These are phyloP conservation scores for Micoletzkya japonica DNA, from an alignment of 2,888 invertebrate genomes.

Conservation along the genomic window DNA sequence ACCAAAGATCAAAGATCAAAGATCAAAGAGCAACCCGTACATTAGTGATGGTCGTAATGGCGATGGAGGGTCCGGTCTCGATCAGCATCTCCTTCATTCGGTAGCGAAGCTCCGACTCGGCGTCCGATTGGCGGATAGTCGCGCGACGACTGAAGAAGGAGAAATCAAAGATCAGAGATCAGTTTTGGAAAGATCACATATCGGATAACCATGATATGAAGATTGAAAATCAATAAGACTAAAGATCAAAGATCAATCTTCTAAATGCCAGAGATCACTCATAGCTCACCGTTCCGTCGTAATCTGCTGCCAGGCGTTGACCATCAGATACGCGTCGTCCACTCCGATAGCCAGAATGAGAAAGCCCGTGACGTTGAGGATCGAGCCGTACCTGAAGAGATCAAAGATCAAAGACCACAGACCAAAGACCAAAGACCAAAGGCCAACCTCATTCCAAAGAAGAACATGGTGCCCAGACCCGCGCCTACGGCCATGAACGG, in stretches of 20 bases:
- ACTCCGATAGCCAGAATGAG: slow-evolving; percentile 60
- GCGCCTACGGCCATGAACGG: slow-evolving; percentile 61
- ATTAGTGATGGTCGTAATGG: slow-evolving; percentile 62
- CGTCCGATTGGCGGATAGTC: neutral
- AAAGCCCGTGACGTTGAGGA: slow-evolving; percentile 61
- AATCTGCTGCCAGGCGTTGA: slow-evolving; percentile 60
- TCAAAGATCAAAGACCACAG: neutral
- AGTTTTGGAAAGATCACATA: neutral
- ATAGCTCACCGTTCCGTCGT: slow-evolving; percentile 37
- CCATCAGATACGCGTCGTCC: slow-evolving; percentile 61
- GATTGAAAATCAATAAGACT: neutral
- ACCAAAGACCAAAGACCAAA: slow-evolving; percentile 14
- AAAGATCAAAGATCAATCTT: slow-evolving; percentile 6
- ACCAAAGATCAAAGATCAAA: neutral
- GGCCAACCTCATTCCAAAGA: slow-evolving; percentile 46
- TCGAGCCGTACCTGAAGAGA: slow-evolving; percentile 57
- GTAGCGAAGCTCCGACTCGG: slow-evolving; percentile 35
- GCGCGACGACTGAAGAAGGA: slow-evolving; percentile 17
- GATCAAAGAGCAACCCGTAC: slow-evolving; percentile 21
- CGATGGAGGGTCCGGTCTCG: slow-evolving; percentile 50
- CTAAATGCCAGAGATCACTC: too few relatives aligned
- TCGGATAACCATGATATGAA: neutral
- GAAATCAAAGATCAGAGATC: neutral
- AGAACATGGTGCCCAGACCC: slow-evolving; percentile 50
- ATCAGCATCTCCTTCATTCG: slow-evolving; percentile 47